Base-by-base conservation (phyloP, 2,888 invertebrate genomes). In the Chaitophorus viminalis region DNA sequence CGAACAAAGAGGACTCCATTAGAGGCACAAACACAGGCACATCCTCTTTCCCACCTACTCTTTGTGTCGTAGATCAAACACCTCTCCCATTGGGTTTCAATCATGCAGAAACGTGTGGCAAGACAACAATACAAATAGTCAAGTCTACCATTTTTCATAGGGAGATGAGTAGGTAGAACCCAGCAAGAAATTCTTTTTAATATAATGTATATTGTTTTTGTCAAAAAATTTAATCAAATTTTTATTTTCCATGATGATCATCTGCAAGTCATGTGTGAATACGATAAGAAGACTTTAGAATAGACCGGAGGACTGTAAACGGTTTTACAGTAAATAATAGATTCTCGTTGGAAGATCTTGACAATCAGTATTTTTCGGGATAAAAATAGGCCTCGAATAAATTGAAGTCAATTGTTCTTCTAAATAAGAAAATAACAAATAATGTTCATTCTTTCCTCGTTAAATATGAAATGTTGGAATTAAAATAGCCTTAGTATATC, bases 1-100 rank as follows among this genome's bases (percentile, higher is more conserved):
- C 82, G 74, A 84, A 84, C 83, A 84, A 84, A 84, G 75, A 84
- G 65, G 75, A 65, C 39, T 83, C 83, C 83, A 75, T 83, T 83
- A 75, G 74, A 82, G 74, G 60, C 83, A 83, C 83, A 75, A 83
- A 76, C 65, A 76, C 76, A 65, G 60, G 39, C 83, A 31, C 29
- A 76, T 65, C 31, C 39, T 39, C 75, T n/a, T n/a, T 46, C 5
- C 21, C 29, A 29, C n/a, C 31, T 14, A 21, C 68, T 18, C 17
- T 65, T 54, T 77, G 78, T 60, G 54, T 17, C 29, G 18, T 25
- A 21, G 36, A 82, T 82, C 74, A 52, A 74, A 82, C 74, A 74
- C 74, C 74, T 82, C 82, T n/a, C 18, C 75, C 75, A 75, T 84
- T 75, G 83, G 75, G 75, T 65, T 76, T 75, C 83, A 75, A 84